These are phyloP conservation scores for Pectinophora gossypiella DNA, from an alignment of 1,140 invertebrate genomes.

Conservation along the genomic window DNA sequence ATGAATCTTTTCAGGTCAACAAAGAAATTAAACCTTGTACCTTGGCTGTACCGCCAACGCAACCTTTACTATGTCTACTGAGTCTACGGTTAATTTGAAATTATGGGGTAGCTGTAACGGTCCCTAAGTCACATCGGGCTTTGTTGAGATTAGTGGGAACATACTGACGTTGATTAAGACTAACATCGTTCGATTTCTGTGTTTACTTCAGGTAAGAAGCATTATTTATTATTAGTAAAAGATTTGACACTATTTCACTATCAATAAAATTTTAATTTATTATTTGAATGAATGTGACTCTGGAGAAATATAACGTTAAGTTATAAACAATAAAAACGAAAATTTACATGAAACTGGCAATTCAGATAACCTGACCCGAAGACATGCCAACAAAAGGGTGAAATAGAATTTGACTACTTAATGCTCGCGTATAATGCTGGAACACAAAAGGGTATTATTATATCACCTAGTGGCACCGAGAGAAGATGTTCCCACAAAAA, in stretches of 20 bases:
- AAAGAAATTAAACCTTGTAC: no score
- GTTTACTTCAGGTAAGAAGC: neutral
- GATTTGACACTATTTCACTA: neutral
- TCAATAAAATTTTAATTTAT: neutral
- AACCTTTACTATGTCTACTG: neutral
- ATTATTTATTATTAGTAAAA: neutral
- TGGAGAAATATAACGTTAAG: neutral
- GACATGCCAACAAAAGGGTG: slow-evolving; percentile 12
- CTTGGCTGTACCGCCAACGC: neutral
- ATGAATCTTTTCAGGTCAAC: neutral
- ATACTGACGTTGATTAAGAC: neutral
- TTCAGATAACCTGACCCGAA: neutral
- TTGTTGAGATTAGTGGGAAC: neutral
- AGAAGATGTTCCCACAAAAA: slow-evolving; percentile 63
- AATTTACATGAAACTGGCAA: neutral
- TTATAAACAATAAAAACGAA: neutral
- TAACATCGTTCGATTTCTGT: no score
- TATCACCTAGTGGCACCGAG: slow-evolving; percentile 38
- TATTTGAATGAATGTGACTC: neutral
- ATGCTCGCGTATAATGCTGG: slow-evolving; percentile 36
- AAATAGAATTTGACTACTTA: slow-evolving; percentile 28
- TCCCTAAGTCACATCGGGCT: neutral
- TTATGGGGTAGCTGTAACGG: slow-evolving; percentile 9
- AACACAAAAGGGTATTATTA: neutral
- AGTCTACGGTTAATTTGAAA: slow-evolving; percentile 17